Evolutionary conservation across 2,797 vertebrate species (phyloP).

Genomic region (Sciurus carolinensis): DNA sequence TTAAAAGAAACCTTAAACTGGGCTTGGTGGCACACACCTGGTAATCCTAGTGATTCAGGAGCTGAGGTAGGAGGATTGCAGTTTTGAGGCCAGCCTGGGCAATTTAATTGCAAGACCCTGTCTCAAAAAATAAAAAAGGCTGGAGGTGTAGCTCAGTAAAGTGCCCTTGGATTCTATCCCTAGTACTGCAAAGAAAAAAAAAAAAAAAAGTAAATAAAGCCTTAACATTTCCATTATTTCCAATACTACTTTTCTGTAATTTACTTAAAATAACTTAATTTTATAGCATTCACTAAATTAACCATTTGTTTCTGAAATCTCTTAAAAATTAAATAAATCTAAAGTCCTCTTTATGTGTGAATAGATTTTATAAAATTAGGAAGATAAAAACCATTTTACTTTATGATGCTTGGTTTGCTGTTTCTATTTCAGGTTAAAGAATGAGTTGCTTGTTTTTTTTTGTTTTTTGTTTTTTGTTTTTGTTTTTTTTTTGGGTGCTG

Average conservation of each 20-base stretch:
- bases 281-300: slow-evolving; percentile 12
- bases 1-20: neutral
- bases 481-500: no score
- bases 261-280: slow-evolving; percentile 17
- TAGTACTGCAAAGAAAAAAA: no score
- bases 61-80: no score
- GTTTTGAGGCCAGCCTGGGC: no score
- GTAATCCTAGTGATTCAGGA: no score
- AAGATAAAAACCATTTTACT: slow-evolving; percentile 54
- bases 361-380: slow-evolving; percentile 51
- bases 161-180: no score
- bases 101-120: no score
- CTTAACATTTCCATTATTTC: slow-evolving; percentile 47
- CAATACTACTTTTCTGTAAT: neutral
- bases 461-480: no score
- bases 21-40: no score
- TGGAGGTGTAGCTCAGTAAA: no score
- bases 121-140: no score
- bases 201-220: neutral
- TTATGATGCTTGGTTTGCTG: slow-evolving; percentile 18
- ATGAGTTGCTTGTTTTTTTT: slow-evolving; percentile 21
- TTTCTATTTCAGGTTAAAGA: slow-evolving; percentile 58
- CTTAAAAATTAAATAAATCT: slow-evolving; percentile 15
- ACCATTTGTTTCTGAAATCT: slow-evolving; percentile 28
- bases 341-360: neutral